Percentiles rank a stretch among this genome's conserved stretches.
These are phyloP conservation scores for Colostygia pectinataria DNA, from an alignment of 2,888 invertebrate species.

Conservation along the genomic window DNA sequence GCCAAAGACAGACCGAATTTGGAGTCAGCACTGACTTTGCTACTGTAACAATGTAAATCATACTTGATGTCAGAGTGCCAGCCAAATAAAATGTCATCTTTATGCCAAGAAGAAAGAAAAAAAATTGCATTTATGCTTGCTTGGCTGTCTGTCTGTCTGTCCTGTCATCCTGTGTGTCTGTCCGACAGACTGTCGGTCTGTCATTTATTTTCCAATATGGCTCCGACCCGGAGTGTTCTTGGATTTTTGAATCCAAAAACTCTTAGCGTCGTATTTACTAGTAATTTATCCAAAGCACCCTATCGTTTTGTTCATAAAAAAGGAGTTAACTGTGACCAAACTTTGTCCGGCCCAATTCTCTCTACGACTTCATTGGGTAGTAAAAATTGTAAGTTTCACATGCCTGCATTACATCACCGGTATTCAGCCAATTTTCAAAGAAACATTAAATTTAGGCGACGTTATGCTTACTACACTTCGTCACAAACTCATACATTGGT, in stretches of 20 bases:
- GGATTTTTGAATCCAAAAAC: conserved; percentile 84
- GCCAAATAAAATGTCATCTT: too few species aligned
- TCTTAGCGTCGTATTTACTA: conserved; percentile 76
- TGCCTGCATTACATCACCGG: conserved; percentile 79
- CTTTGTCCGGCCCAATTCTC: conserved; percentile 56
- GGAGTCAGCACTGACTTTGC: too few species aligned
- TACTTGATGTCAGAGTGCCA: too few species aligned
- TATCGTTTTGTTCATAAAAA: conserved; percentile 75
- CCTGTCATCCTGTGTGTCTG: neutral
- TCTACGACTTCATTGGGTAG: conserved; percentile 57
- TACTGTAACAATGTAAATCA: too few species aligned
- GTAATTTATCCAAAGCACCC: conserved; percentile 73
- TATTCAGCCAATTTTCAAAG: conserved; percentile 15
- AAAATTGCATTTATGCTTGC: too few species aligned
- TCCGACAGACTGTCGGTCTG: too few species aligned
- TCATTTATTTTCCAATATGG: conserved; percentile 74
- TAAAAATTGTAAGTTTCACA: conserved; percentile 78
- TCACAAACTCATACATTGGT: conserved; percentile 5
- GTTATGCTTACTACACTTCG: neutral
- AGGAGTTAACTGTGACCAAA: conserved; percentile 73
- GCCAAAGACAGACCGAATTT: too few species aligned
- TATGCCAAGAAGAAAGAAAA: too few species aligned
- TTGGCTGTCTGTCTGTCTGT: too few species aligned
- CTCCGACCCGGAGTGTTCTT: conserved; percentile 83
- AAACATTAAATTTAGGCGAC: neutral